Percentiles rank a stretch among this genome's conserved stretches.
Evolutionary conservation across 2,888 invertebrate genomes (phyloP).

Genomic region (Branchipolynoe longqiensis): DNA sequence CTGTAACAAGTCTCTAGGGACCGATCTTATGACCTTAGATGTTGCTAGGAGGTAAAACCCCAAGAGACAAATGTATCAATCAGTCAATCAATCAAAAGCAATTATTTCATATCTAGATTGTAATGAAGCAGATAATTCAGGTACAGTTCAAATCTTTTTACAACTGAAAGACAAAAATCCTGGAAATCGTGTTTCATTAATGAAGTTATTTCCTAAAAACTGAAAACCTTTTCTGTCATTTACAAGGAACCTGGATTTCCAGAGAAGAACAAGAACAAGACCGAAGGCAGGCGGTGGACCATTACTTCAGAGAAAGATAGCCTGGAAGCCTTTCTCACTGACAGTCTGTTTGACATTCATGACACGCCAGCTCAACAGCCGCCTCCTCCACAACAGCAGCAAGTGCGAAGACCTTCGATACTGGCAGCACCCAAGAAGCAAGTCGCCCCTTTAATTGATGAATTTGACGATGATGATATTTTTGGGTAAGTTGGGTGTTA

Average conservation of each 20-base stretch:
- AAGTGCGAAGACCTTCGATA: not conserved
- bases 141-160: too few species aligned
- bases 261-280: conserved; percentile 69
- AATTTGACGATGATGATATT: conserved; percentile 71
- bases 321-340: conserved; percentile 74
- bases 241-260: not conserved
- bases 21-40: too few species aligned
- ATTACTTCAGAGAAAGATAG: conserved; percentile 72
- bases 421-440: not conserved
- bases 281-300: conserved; percentile 79
- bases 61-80: too few species aligned
- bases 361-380: too few species aligned
- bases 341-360: conserved; percentile 30
- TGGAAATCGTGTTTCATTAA: not conserved
- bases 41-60: too few species aligned
- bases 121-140: too few species aligned
- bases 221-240: too few species aligned
- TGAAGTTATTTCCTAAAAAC: too few species aligned
- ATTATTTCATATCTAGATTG: too few species aligned
- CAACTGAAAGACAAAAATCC: not conserved
- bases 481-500: conserved; percentile 62
- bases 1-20: too few species aligned
- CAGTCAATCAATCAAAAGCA: too few species aligned
- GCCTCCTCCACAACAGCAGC: not conserved
- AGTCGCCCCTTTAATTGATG: conserved; percentile 66